These are phyloP conservation scores for Polypterus senegalus DNA, from an alignment of 2,113 vertebrate species.

Conservation along the genomic window DNA sequence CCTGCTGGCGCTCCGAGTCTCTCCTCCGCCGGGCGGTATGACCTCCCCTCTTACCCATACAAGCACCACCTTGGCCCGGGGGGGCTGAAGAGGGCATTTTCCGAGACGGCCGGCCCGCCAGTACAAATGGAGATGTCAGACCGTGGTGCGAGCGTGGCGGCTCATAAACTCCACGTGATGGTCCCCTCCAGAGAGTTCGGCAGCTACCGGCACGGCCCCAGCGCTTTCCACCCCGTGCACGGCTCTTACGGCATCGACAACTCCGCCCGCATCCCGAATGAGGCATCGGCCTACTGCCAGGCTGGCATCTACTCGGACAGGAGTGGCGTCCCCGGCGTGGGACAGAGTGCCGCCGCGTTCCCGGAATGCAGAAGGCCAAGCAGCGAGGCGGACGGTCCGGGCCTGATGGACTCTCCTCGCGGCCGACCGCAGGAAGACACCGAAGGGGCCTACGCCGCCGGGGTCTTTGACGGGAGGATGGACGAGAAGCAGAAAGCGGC, in stretches of 20 bases:
- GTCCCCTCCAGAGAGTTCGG: slow-evolving; percentile 27
- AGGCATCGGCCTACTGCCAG: neutral
- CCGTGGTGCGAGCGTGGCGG: slow-evolving; percentile 25
- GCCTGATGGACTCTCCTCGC: slow-evolving; percentile 9
- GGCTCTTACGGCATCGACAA: slow-evolving; percentile 14
- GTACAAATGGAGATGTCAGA: slow-evolving; percentile 20
- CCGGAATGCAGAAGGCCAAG: slow-evolving; percentile 2
- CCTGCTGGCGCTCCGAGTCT: slow-evolving; percentile 22
- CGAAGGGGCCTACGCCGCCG: slow-evolving; percentile 23
- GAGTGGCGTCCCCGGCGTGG: neutral
- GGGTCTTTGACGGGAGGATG: slow-evolving; percentile 22
- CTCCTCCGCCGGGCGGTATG: slow-evolving; percentile 16
- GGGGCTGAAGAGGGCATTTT: slow-evolving; percentile 19
- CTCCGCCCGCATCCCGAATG: slow-evolving; percentile 3
- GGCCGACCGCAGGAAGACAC: slow-evolving; percentile 27
- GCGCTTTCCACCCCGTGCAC: slow-evolving; percentile 31
- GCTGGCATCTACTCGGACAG: neutral
- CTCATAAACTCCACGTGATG: slow-evolving; percentile 15
- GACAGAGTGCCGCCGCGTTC: neutral
- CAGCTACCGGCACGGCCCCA: slow-evolving; percentile 15
- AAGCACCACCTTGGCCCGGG: slow-evolving; percentile 30
- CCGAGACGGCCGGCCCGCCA: slow-evolving; percentile 24
- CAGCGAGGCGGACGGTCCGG: slow-evolving; percentile 15
- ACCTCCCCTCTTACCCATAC: slow-evolving; percentile 34
- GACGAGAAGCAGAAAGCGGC: slow-evolving; percentile 4